Evolutionary conservation across 2,797 vertebrate genomes (phyloP), one percentile per base, ranked within the genome.

Genomic region (Furcifer pardalis): DNA sequence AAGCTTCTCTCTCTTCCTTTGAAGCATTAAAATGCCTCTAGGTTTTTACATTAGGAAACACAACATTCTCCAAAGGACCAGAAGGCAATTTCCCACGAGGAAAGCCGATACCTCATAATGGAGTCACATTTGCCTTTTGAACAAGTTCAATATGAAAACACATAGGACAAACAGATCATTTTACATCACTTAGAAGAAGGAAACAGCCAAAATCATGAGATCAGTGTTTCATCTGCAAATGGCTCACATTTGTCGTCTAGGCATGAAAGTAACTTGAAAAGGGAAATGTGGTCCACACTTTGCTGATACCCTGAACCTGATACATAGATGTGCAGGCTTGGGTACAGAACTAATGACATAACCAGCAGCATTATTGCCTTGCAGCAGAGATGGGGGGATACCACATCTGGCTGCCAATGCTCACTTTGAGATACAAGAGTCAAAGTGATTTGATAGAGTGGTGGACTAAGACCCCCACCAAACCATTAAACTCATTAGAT

Each of bases 1-100:
- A 75, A 85, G 27, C 83, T 89, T 91, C 81, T 68, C 91, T 91
- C 82, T 85, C 66, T 35, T 89, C 32, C 83, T 94, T 93, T 92
- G 89, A 93, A 92, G 72, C 91, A 89, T 83, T 69, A 86, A 86
- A 91, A 93, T 86, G 93, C 93, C 92, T 92, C 89, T 88, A 92
- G 90, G 90, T 93, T 86, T 94, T 93, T 92, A 86, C 79, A 91
- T 89, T 91, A 90, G 85, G 90, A 91, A 84, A 91, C 44, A 83
- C 77, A 89, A 88, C 84, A 86, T 90, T 72, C 71, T 91, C 74
- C 89, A 68, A 89, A 91, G 81, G 89, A 92, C 92, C 89, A 92
- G 90, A 93, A 89, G 88, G 87, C 85, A 89, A 59, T 52, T 85
- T 84, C 87, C 90, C 37, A 9, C 10, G 40, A 84, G 79, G 88